These are phyloP conservation scores for Marcusenius ussheri DNA, from an alignment of 2,113 vertebrate genomes.

Conservation along the genomic window DNA sequence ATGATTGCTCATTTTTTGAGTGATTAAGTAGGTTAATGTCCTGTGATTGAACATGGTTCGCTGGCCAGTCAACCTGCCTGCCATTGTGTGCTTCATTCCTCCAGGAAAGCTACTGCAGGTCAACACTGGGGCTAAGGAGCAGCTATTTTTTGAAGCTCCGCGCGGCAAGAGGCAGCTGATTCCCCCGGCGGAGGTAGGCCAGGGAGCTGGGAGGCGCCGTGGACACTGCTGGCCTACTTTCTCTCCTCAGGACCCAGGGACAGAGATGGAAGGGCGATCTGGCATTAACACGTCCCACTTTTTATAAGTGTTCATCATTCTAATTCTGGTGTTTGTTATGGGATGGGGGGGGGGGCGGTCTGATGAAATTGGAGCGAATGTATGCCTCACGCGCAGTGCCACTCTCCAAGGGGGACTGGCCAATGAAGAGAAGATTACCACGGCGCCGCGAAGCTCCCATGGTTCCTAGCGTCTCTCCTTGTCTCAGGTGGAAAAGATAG, in stretches of 20 bases:
- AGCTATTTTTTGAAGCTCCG: slow-evolving; percentile 95
- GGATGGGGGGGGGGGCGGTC: slow-evolving; percentile 2
- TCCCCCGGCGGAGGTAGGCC: slow-evolving; percentile 76
- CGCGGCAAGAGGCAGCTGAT: slow-evolving; percentile 89
- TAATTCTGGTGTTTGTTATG: slow-evolving; percentile 43
- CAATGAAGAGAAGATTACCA: neutral
- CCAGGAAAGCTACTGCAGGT: slow-evolving; percentile 93
- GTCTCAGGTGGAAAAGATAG: slow-evolving; percentile 85
- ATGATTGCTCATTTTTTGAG: neutral
- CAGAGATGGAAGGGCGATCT: slow-evolving; percentile 43
- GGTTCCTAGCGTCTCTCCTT: slow-evolving; percentile 30
- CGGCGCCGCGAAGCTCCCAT: neutral
- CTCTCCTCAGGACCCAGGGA: slow-evolving; percentile 28
- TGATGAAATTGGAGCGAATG: slow-evolving; percentile 18
- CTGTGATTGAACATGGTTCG: neutral
- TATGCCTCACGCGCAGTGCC: slow-evolving; percentile 29
- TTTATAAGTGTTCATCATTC: slow-evolving; percentile 40
- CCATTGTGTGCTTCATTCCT: slow-evolving; percentile 15
- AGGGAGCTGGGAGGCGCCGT: slow-evolving; percentile 15
- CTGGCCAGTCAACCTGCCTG: neutral
- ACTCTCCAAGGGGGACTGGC: slow-evolving; percentile 7
- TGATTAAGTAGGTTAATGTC: neutral
- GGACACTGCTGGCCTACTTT: slow-evolving; percentile 37
- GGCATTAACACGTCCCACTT: slow-evolving; percentile 58
- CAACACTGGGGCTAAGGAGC: slow-evolving; percentile 94